These are phyloP conservation scores for Drosophila mulleri DNA, from an alignment of 2,888 invertebrate species.

Conservation along the genomic window DNA sequence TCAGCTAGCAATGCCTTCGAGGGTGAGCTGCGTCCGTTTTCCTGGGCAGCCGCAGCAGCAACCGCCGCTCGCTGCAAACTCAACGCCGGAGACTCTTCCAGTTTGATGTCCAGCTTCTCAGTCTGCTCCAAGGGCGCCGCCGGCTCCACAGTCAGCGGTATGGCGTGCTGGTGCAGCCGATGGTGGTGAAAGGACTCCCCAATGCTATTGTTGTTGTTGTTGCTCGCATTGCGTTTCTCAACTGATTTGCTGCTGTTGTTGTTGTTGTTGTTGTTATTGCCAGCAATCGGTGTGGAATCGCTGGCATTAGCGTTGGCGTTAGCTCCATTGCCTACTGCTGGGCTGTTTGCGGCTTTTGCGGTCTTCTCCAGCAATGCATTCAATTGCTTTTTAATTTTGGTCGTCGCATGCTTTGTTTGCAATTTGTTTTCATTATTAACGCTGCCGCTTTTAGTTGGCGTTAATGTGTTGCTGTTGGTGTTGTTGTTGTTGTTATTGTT, in stretches of 20 bases:
- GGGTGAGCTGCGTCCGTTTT: conserved; percentile 53
- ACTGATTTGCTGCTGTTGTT: conserved; percentile 16
- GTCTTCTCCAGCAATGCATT: conserved; percentile 80
- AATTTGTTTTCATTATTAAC: conserved; percentile 69
- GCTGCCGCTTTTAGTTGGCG: conserved; percentile 38
- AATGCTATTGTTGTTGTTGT: conserved; percentile 24
- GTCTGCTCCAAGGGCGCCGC: conserved; percentile 82
- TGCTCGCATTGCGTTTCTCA: conserved; percentile 54
- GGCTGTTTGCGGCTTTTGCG: conserved; percentile 57
- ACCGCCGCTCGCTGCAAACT: conserved; percentile 75
- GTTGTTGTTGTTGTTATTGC: conserved; percentile 20
- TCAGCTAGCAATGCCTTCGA: conserved; percentile 56
- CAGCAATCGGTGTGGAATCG: conserved; percentile 19
- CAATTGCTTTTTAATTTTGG: conserved; percentile 84
- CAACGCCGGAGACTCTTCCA: conserved; percentile 81
- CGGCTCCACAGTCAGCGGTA: conserved; percentile 82
- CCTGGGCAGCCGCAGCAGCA: conserved; percentile 43
- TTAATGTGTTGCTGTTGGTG: conserved; percentile 18
- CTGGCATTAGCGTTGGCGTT: conserved; percentile 12
- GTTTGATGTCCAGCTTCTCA: conserved; percentile 81
- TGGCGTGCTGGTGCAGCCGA: conserved; percentile 81
- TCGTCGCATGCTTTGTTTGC: conserved; percentile 79
- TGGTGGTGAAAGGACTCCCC: conserved; percentile 55
- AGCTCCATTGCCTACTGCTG: conserved; percentile 20
- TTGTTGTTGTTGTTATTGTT: conserved; percentile 42